Evolutionary conservation across 2,113 vertebrate species (phyloP).

Genomic region (Burhinus oedicnemus): DNA sequence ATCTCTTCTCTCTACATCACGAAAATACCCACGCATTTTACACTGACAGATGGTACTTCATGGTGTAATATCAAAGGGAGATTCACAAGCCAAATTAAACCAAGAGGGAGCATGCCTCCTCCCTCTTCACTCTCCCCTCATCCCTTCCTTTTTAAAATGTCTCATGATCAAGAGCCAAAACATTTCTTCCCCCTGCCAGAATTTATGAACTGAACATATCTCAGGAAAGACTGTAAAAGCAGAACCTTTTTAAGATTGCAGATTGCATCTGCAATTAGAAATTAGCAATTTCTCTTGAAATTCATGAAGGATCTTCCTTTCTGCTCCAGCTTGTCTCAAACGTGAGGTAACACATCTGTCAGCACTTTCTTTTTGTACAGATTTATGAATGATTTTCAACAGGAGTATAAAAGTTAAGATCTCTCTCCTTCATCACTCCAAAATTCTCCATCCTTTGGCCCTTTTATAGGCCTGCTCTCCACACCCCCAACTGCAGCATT

Average conservation of each 20-base stretch:
- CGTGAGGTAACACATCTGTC: not conserved
- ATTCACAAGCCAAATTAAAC: slow-evolving; percentile 32
- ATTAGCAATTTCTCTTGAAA: slow-evolving; percentile 8
- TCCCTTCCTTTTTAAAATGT: slow-evolving; percentile 19
- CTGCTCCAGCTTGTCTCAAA: not conserved
- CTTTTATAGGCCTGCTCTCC: not conserved
- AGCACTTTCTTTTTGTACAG: not conserved
- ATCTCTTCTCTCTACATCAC: not conserved
- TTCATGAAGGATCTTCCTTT: not conserved
- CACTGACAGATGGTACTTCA: slow-evolving; percentile 48
- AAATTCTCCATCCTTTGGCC: not conserved
- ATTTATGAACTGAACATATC: slow-evolving; percentile 6
- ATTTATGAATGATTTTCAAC: not conserved
- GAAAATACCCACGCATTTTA: not conserved
- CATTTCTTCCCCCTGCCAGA: slow-evolving; percentile 51
- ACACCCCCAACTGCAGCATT: not conserved
- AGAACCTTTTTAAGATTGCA: not conserved
- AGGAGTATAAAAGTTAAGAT: not conserved
- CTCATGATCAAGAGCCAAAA: slow-evolving; percentile 63
- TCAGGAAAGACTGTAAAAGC: slow-evolving; percentile 14
- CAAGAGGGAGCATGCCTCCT: slow-evolving; percentile 23
- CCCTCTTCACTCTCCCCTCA: slow-evolving; percentile 3
- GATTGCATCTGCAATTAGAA: slow-evolving; percentile 4
- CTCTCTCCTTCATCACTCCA: not conserved
- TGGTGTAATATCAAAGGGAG: slow-evolving; percentile 32